Evolutionary conservation across 2,113 vertebrate species (phyloP), one percentile per base, ranked within the genome.

Genomic region (Emberiza fucata): DNA sequence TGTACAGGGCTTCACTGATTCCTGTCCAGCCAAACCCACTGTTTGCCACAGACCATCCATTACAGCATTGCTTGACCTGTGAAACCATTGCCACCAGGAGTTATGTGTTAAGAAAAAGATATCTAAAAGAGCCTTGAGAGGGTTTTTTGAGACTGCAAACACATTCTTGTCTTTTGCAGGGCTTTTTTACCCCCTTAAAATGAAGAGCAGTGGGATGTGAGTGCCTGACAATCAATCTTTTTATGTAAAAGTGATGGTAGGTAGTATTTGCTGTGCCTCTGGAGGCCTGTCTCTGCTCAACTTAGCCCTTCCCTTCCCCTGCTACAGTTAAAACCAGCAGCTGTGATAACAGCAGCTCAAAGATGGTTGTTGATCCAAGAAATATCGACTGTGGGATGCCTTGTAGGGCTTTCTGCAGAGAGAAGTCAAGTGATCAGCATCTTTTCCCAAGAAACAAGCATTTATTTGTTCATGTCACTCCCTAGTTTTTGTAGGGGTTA

Each of bases 111-210:
- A 45, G 65, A 53, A 76, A 75, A 68, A 8, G 31, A 65, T 63
- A 76, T 35, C 37, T 5, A 0, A 59, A 60, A 86, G 15, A 51
- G 60, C 14, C 24, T 35, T 51, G 44, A 24, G 33, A 21, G 47
- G n/a, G n/a, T 61, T 84, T 61, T 84, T 40, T 27, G 71, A 66
- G 64, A 12, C 16, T 50, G 61, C 61, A 79, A 11, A 61, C 17
- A 5, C 1, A 1, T 66, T 29, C 29, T 73, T 73, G 25, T 23
- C 35, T 63, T 59, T 27, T 31, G 27, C 21, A n/a, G 56, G 44
- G 54, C 31, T 0, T 31, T 76, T 35, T 37, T 13, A 3, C 9
- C 3, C 0, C 19, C 9, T 83, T 57, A 14, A 57, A 44, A 47
- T 56, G 16, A 56, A 50, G 54, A 82, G 63, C 31, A 6, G 16